Evolutionary conservation across 2,797 vertebrate genomes (phyloP), one percentile per base, ranked within the genome.

Genomic region (Denticeps clupeoides): DNA sequence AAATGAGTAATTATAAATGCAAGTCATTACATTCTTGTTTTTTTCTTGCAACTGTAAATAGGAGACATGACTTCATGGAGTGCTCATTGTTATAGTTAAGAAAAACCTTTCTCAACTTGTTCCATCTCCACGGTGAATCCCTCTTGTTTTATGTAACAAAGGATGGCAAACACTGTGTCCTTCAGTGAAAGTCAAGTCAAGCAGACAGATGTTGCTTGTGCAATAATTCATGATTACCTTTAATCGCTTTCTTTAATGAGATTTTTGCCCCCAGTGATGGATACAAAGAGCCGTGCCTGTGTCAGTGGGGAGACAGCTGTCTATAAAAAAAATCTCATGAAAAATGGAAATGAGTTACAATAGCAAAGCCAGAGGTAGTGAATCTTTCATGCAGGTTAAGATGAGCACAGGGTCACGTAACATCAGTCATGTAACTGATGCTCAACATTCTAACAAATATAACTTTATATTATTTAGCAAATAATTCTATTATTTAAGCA

Each of bases 161-260:
- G 38, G 35, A 38, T 38, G 35, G 33, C 38, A 21, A 28, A 25
- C 44, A 42, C 35, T 26, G 50, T 37, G 66, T 65, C 68, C 68
- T 72, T 74, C 66, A 58, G 55, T 49, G 58, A 58, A 65, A 69
- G 63, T 65, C 47, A 47, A 68, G 46, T 51, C 50, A 45, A 63
- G 47, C 51, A 44, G 59, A 58, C 70, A 71, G 67, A 69, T 71
- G 68, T 71, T 75, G 50, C 56, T 54, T 43, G 41, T 29, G 61
- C 62, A 64, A 72, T 75, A 72, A 77, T 72, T 73, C 62, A 73
- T 69, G 60, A 74, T 68, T 65, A 69, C 60, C 71, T 72, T 74
- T 63, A 70, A 71, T 74, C 64, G 60, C 58, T 56, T 64, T 59
- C 56, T 68, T 66, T 72, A 69, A 69, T 61, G 55, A 72, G 64